Evolutionary conservation across 2,113 vertebrate genomes (phyloP), one percentile per base, ranked within the genome.

Genomic region (Grallaria varia): DNA sequence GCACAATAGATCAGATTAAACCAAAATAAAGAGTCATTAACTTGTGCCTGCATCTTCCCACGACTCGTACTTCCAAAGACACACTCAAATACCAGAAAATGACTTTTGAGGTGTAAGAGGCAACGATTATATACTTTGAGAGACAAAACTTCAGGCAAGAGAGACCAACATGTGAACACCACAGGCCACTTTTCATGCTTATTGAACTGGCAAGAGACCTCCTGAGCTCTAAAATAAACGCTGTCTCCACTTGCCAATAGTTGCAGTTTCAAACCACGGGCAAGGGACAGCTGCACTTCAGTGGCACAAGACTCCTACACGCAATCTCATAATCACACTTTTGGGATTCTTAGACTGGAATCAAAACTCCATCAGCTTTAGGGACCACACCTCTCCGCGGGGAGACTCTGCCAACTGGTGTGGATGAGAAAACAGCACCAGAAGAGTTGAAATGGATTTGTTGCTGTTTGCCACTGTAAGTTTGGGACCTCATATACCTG

Each of bases 381-480:
- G 52, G 79, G 81, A 64, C 12, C 0, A 0, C 28, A 53, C 18
- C 24, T 80, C 58, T 86, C 45, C 0, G 0, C 73, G 45, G 10
- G 35, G 72, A 79, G 44, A 25, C n/a, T 25, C 0, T 0, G 23
- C 10, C 62, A 71, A 19, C 31, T 12, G 3, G 15, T 9, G 24
- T 0, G 0, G n/a, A 40, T 49, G 24, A 69, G 55, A 63, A 74
- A 22, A 67, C 0, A 2, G 62, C 63, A 90, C 18, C 2, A 0
- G 39, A 30, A 35, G 20, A 33, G 25, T 33, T 79, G 63, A 49
- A 73, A 42, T 8, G 33, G 1, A 0, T 22, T 40, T 7, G 1
- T n/a, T 66, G 39, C n/a, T 12, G 33, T 33, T 52, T 72, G 44
- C n/a, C 8, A 3, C 49, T 31, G 4, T 7, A 56, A 8, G 4